Percentiles rank a stretch among this genome's conserved stretches.
Conservation (phyloP, 2,797 vertebrate genomes). For the Rhabdomys pumilio region DNA sequence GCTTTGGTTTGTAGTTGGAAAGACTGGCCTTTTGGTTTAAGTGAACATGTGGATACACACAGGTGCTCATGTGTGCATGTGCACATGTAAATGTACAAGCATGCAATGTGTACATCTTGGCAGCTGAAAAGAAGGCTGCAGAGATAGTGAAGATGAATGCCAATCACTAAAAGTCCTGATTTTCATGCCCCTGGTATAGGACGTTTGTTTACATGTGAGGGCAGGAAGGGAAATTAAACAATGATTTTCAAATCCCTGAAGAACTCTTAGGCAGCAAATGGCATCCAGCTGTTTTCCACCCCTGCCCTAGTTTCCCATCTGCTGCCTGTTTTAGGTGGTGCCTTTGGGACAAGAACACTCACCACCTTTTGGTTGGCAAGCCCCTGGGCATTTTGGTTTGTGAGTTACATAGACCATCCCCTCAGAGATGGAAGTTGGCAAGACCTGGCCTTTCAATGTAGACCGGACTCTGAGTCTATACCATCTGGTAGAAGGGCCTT, state of each 20-base stretch:
- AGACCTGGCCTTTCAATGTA: conserved; percentile 47
- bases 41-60: not conserved
- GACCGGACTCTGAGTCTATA: conserved; percentile 60
- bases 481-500: conserved; percentile 66
- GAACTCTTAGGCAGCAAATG: conserved; percentile 74
- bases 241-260: conserved; percentile 74
- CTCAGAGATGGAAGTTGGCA: conserved; percentile 70
- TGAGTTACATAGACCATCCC: conserved; percentile 25
- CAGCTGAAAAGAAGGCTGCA: not conserved
- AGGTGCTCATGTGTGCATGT: not conserved
- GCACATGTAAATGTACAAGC: too few species aligned
- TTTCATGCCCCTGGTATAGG: conserved; percentile 2
- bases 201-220: conserved; percentile 74
- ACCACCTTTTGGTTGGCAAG: conserved; percentile 71
- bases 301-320: conserved; percentile 78
- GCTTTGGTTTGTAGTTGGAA: not conserved
- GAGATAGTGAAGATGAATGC: conserved; percentile 1
- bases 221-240: conserved; percentile 74
- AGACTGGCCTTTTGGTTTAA: not conserved
- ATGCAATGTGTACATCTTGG: not conserved
- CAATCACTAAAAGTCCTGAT: conserved; percentile 42
- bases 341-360: conserved; percentile 67
- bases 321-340: conserved; percentile 59
- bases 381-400: conserved; percentile 56
- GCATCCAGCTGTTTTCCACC: conserved; percentile 80